These are phyloP conservation scores for Capromys pilorides DNA, from an alignment of 2,797 vertebrate species.

Conservation along the genomic window DNA sequence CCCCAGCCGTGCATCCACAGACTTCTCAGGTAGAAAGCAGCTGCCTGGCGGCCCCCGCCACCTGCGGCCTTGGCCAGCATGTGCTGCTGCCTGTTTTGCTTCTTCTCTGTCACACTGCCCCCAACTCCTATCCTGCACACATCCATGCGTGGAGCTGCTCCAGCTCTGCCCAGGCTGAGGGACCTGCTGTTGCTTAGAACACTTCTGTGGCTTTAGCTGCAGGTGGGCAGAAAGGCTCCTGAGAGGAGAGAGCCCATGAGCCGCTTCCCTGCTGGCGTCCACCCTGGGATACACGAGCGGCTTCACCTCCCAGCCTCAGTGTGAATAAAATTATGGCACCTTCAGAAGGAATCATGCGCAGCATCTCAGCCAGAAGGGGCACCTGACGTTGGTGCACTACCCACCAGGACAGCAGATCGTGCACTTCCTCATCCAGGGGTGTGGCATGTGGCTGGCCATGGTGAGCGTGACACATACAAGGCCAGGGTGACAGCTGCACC, in stretches of 20 bases:
- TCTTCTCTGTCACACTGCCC: not conserved
- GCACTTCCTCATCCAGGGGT: too few species aligned
- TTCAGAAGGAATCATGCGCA: not conserved
- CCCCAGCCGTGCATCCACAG: constrained; percentile 22
- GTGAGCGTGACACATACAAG: not conserved
- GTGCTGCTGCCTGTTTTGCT: not conserved
- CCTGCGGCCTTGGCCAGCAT: rapidly evolving
- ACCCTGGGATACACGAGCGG: not conserved
- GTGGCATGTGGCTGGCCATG: not conserved
- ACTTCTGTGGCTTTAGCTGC: constrained; percentile 31
- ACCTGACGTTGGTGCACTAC: not conserved
- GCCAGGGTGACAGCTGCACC: not conserved
- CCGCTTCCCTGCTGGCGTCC: not conserved
- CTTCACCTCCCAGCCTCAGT: not conserved
- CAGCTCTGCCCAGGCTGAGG: not conserved
- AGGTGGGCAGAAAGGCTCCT: not conserved
- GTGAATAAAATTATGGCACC: constrained; percentile 17
- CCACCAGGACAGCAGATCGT: too few species aligned
- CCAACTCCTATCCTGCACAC: not conserved
- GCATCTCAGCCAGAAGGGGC: not conserved
- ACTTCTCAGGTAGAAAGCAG: constrained; percentile 35
- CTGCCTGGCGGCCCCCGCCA: not conserved
- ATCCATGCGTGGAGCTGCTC: constrained; percentile 10
- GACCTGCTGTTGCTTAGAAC: constrained; percentile 27
- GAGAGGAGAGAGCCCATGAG: not conserved